phyloP scores from a whole-genome alignment of 1,140 invertebrate genomes.

The Dendroctonus ponderosae region DNA sequence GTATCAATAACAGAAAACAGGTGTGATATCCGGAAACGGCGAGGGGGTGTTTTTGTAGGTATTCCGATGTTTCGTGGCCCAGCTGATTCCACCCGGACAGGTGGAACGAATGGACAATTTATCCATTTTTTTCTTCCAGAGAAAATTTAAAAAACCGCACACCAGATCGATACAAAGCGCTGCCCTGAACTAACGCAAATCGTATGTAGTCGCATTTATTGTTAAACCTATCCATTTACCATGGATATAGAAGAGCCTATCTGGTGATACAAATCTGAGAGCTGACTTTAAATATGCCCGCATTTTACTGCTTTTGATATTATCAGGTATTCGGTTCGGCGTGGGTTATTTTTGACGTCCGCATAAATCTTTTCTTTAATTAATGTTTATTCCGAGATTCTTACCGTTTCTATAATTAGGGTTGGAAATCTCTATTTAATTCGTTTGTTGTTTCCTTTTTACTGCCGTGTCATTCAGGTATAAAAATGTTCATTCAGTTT shows the following conservation, averaged over 20 bases:
- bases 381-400: constrained; percentile 41
- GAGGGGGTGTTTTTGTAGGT: constrained; percentile 30
- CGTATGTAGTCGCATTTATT: too few relatives aligned
- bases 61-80: constrained; percentile 26
- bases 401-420: constrained; percentile 40
- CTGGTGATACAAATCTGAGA: constrained; percentile 40
- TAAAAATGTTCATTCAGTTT: constrained; percentile 7
- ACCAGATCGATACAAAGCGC: too few relatives aligned
- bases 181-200: too few relatives aligned
- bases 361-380: constrained; percentile 46
- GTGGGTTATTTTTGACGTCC: constrained; percentile 44
- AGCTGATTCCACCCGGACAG: constrained; percentile 26
- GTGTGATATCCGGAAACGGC: constrained; percentile 22
- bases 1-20: constrained; percentile 28
- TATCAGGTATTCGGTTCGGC: constrained; percentile 41
- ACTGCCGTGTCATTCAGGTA: constrained; percentile 14
- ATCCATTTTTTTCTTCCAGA: too few relatives aligned
- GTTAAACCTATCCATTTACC: constrained; percentile 37
- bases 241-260: constrained; percentile 40
- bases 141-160: too few relatives aligned
- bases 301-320: constrained; percentile 44
- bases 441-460: constrained; percentile 12
- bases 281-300: constrained; percentile 43
- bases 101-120: constrained; percentile 3
- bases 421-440: constrained; percentile 6